Percentiles rank a stretch among this genome's conserved stretches.
Conservation (phyloP, 2,797 vertebrate genomes). For the Bufotes viridis region DNA sequence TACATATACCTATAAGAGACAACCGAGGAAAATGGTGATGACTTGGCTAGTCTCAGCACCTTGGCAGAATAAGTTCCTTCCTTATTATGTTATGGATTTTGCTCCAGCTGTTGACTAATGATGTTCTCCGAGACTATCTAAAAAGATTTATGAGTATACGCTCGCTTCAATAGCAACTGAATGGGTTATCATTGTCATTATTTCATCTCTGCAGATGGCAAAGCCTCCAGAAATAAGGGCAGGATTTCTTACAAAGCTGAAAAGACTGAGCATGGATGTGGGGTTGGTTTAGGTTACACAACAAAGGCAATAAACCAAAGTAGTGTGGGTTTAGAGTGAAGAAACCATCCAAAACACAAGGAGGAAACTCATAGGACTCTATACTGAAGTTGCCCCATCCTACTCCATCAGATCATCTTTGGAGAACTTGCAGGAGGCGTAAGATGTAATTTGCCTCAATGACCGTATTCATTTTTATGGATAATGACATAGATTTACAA, state of each 20-base stretch:
- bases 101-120: constrained; percentile 5
- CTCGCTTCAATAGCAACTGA: background rate
- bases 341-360: too few relatives aligned
- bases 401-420: too few relatives aligned
- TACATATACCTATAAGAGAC: background rate
- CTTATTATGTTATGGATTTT: background rate
- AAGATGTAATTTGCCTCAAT: too few relatives aligned
- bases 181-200: background rate
- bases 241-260: background rate
- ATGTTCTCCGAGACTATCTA: background rate
- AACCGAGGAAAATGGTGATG: background rate
- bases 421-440: too few relatives aligned
- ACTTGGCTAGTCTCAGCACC: background rate
- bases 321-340: too few relatives aligned
- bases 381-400: too few relatives aligned
- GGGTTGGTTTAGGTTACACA: too few relatives aligned
- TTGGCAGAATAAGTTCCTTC: background rate
- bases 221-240: too few relatives aligned
- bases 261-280: background rate
- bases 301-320: too few relatives aligned
- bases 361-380: too few relatives aligned
- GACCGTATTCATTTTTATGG: too few relatives aligned
- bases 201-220: background rate
- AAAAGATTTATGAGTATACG: background rate
- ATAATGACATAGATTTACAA: too few relatives aligned